Evolutionary conservation across 2,888 invertebrate species (phyloP).

Genomic region (Trachelus tabidus): DNA sequence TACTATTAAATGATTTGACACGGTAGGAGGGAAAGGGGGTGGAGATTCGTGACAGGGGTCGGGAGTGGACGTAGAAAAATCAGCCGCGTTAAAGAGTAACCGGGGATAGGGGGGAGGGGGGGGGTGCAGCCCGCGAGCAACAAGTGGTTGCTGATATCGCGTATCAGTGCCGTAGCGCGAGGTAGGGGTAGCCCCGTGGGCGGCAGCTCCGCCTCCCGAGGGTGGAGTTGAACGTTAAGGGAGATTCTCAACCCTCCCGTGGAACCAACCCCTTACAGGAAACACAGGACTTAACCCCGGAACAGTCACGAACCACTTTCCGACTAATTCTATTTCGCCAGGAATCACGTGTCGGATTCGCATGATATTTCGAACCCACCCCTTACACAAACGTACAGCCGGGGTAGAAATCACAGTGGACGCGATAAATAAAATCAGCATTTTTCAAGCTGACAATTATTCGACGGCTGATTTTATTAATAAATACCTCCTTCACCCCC

Average conservation of each 20-base stretch:
- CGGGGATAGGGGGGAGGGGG: too few relatives aligned
- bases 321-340: neutral
- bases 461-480: too few relatives aligned
- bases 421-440: neutral
- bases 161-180: constrained; percentile 50
- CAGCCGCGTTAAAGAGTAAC: constrained; percentile 50
- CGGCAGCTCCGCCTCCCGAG: constrained; percentile 61
- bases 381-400: neutral
- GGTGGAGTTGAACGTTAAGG: constrained; percentile 54
- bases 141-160: constrained; percentile 61
- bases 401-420: neutral
- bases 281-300: neutral
- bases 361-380: neutral
- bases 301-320: neutral
- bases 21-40: neutral
- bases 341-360: neutral
- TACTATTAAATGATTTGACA: neutral
- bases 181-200: constrained; percentile 53
- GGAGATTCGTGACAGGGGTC: neutral
- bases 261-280: constrained; percentile 27
- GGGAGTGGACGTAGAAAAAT: constrained; percentile 29
- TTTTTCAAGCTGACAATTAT: neutral
- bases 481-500: too few relatives aligned
- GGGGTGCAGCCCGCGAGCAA: constrained; percentile 36
- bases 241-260: constrained; percentile 40